Base-by-base conservation (phyloP, 1,140 invertebrate species). In the Drosophila kepulauana region DNA sequence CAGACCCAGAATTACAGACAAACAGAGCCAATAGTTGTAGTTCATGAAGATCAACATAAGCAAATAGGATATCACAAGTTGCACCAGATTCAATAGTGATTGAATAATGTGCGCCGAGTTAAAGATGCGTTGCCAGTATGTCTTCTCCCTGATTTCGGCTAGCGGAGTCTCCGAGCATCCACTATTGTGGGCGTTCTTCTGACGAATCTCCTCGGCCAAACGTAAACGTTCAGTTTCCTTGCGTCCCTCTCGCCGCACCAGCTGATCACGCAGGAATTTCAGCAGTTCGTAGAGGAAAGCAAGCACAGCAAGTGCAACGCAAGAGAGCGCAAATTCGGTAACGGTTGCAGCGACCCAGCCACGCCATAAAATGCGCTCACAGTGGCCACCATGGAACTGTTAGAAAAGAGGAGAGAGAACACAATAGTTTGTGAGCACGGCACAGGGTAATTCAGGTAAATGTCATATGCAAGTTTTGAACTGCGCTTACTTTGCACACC, bases 1-100 rank as follows among this genome's bases (percentile, higher is more conserved):
- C 13, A 97, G 96, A 0, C 98, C 98, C 5, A 98, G 84, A 0
- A 98, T 95, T 15, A 99, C 95, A 0, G 97, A 96, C 33, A 98
- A 76, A 88, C 98, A 98, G 5, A 99, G 94, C 97, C 97, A 99
- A 52, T 97, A 96, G 93, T 99, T 99, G 94, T 98, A 99, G 0
- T 97, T 99, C 98, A 99, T 99, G 93, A 99, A 99, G 67, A 99
- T 96, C 93, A 99, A 93, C 98, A 99, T 99, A 11, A 99, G 95
- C 81, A 98, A 95, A 93, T 99, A 99, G 15, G 97, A 97, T 16
- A 98, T 93, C 0, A 96, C 95, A 35, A 99, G 95, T 93, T 99
- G 98, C 1, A 99, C 64, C 66, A 98, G 94, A 93, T 99, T 98
- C 1, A 99, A 94, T 0, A 96, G 75, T 0, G 98, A 98, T 93